These are phyloP conservation scores for Heliconius melpomene DNA, from an alignment of 1,140 invertebrate species.

Conservation along the genomic window DNA sequence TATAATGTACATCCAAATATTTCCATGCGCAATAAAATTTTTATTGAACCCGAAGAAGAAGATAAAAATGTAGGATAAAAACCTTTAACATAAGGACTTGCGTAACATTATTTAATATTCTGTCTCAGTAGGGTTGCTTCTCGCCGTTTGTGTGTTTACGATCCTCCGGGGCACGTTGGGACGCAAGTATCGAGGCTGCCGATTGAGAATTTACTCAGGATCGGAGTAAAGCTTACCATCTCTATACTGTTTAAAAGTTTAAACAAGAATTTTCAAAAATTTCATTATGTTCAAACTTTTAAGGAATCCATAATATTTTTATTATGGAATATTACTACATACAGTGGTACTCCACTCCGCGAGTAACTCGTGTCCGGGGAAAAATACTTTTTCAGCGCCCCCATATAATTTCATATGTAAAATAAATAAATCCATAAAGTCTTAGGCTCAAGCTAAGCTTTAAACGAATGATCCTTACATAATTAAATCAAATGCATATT, in stretches of 20 bases:
- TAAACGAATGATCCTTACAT: too few species aligned
- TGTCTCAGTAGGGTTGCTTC: not conserved
- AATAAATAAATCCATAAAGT: too few species aligned
- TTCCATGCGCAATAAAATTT: not conserved
- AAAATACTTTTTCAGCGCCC: too few species aligned
- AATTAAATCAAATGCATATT: too few species aligned
- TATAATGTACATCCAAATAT: not conserved
- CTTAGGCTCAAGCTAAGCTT: too few species aligned
- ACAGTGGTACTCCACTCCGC: too few species aligned
- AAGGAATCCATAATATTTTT: not conserved
- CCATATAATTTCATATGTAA: too few species aligned
- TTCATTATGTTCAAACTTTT: not conserved
- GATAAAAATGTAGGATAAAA: constrained; percentile 4
- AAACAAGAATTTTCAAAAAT: not conserved
- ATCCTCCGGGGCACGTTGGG: not conserved
- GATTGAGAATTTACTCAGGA: not conserved
- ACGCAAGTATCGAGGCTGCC: not conserved
- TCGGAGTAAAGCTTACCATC: not conserved
- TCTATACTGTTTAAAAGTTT: not conserved
- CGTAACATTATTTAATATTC: not conserved
- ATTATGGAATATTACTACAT: too few species aligned
- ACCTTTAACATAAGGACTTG: constrained; percentile 1
- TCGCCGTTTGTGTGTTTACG: not conserved
- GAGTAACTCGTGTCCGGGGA: too few species aligned
- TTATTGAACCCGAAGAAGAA: not conserved